Conservation (phyloP, 2,888 invertebrate species). For the Sinotaia quadrata region DNA sequence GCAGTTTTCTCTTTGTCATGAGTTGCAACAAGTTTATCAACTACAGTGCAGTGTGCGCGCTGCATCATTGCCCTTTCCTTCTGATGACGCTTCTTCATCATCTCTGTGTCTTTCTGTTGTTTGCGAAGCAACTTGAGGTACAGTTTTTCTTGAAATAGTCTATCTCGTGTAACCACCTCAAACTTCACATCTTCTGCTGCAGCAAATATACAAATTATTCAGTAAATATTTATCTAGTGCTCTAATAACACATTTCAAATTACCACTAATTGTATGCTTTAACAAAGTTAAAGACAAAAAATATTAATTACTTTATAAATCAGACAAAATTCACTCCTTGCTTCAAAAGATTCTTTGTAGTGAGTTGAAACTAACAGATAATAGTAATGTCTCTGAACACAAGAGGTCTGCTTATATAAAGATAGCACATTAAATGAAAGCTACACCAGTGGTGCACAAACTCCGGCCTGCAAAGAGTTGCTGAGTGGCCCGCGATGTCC, state of each 20-base stretch:
- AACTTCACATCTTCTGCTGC: slow-evolving; percentile 61
- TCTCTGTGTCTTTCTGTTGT: slow-evolving; percentile 93
- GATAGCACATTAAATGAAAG: no score
- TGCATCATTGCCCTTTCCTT: slow-evolving; percentile 93
- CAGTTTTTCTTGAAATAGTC: slow-evolving; percentile 65
- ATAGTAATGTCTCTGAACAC: no score
- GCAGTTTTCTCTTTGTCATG: slow-evolving; percentile 69
- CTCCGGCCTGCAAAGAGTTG: no score
- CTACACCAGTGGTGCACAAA: no score
- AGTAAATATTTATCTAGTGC: not conserved
- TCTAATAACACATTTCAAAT: not conserved
- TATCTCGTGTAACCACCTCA: slow-evolving; percentile 68
- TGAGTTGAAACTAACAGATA: no score
- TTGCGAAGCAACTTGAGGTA: slow-evolving; percentile 88
- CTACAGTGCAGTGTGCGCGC: slow-evolving; percentile 84
- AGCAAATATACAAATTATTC: slow-evolving; percentile 1
- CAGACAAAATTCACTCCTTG: not conserved
- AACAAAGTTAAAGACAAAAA: not conserved
- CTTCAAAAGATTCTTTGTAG: no score
- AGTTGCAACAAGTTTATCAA: slow-evolving; percentile 88
- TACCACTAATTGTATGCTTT: no score
- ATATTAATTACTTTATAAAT: not conserved
- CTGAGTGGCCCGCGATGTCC: no score
- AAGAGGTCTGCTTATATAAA: no score
- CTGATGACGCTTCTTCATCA: slow-evolving; percentile 90